Evolutionary conservation across 2,797 vertebrate genomes (phyloP).

Genomic region (Euthynnus affinis): DNA sequence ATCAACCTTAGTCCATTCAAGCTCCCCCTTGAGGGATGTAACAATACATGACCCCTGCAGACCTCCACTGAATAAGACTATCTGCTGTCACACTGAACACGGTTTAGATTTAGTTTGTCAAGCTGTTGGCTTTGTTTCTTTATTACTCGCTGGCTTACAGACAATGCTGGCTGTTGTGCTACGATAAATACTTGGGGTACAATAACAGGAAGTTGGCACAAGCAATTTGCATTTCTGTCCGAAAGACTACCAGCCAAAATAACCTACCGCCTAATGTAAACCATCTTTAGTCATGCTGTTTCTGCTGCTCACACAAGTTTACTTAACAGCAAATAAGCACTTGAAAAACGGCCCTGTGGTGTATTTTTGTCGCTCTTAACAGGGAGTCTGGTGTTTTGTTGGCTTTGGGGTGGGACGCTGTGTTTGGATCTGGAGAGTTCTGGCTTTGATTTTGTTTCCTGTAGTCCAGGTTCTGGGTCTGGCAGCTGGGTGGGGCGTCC

Average conservation of each 20-base stretch:
- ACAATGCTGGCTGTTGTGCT: constrained; percentile 70
- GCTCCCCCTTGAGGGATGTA: constrained; percentile 59
- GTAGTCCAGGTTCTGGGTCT: constrained; percentile 48
- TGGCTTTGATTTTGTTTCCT: constrained; percentile 54
- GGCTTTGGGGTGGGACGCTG: constrained; percentile 51
- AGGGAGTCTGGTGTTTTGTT: constrained; percentile 61
- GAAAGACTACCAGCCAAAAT: constrained; percentile 57
- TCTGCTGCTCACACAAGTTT: constrained; percentile 59
- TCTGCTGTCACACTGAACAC: constrained; percentile 64
- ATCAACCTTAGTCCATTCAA: constrained; percentile 64
- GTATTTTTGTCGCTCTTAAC: constrained; percentile 42
- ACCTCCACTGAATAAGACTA: constrained; percentile 54
- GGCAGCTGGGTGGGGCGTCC: constrained; percentile 41
- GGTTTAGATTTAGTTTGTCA: constrained; percentile 65
- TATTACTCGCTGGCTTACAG: constrained; percentile 56
- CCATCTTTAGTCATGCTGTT: constrained; percentile 66
- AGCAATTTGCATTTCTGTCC: constrained; percentile 68
- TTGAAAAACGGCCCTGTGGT: constrained; percentile 46
- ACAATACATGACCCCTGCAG: constrained; percentile 50
- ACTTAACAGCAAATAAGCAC: constrained; percentile 47
- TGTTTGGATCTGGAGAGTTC: constrained; percentile 52
- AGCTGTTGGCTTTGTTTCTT: constrained; percentile 63
- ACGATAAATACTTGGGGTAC: constrained; percentile 71
- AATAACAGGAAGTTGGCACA: constrained; percentile 77
- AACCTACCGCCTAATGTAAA: constrained; percentile 66